A percentile compares a stretch with the other conserved stretches of the same genome.
Evolutionary conservation across 2,113 vertebrate genomes (phyloP).

Genomic region (Elanoides forficatus): DNA sequence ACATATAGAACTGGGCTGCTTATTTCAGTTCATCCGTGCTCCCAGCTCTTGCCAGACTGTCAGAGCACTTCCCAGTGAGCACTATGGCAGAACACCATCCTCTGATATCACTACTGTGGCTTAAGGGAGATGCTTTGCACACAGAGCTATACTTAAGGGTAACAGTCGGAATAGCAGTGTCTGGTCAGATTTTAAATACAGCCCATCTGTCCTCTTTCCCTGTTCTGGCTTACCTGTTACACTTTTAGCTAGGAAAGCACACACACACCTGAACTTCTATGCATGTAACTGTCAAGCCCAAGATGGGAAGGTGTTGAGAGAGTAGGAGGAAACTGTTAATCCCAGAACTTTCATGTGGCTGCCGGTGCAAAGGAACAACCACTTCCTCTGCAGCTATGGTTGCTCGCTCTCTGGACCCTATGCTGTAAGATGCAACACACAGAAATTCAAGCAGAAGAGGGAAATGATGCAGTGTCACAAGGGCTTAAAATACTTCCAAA

Average conservation of each 20-base stretch:
- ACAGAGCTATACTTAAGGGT: neutral
- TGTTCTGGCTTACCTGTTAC: neutral
- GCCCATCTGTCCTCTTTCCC: neutral
- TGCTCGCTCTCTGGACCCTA: neutral
- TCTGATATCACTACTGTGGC: neutral
- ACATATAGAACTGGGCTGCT: neutral
- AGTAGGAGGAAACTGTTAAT: neutral
- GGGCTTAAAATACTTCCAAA: neutral
- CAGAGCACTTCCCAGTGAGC: neutral
- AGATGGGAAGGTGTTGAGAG: neutral
- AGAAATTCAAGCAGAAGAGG: neutral
- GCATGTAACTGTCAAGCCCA: neutral
- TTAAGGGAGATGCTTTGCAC: neutral
- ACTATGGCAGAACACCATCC: neutral
- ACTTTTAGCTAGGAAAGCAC: neutral
- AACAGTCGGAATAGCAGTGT: neutral
- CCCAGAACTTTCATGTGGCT: neutral
- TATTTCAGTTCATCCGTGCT: neutral
- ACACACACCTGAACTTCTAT: neutral
- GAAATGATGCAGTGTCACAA: neutral
- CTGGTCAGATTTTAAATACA: neutral
- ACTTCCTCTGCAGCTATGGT: neutral
- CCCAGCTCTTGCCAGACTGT: neutral
- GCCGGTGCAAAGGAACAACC: neutral
- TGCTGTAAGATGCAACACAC: neutral